Percentiles rank a stretch among this genome's conserved stretches.
Conservation (phyloP, 2,113 vertebrate genomes). For the Nycticebus coucang region DNA sequence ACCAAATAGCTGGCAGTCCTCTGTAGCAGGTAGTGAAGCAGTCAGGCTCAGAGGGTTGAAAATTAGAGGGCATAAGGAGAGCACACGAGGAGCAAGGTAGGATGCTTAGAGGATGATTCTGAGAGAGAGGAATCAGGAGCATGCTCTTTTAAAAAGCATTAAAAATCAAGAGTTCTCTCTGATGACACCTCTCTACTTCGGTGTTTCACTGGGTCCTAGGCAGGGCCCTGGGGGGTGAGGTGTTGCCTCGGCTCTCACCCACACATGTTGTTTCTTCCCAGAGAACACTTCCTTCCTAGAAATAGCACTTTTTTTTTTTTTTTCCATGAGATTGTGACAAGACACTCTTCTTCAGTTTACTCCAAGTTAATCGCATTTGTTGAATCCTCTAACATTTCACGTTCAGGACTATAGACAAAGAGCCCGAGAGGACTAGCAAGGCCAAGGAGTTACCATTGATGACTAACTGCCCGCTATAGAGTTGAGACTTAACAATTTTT, state of each 20-base stretch:
- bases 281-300: background rate
- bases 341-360: background rate
- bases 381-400: background rate
- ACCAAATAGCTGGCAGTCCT: background rate
- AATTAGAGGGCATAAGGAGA: background rate
- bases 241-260: background rate
- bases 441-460: accelerated
- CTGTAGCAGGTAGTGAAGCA: background rate
- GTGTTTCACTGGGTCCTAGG: accelerated
- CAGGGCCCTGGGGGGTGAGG: background rate
- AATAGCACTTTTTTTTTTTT: background rate
- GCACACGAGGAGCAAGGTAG: background rate
- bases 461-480: background rate
- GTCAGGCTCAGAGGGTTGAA: background rate
- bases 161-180: background rate
- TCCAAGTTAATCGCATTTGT: background rate
- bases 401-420: background rate
- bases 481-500: background rate
- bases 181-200: background rate
- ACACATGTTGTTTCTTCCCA: accelerated
- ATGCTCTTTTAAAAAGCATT: background rate
- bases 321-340: background rate
- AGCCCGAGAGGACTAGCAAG: background rate
- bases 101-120: background rate
- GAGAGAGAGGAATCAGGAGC: background rate